Evolutionary conservation across 2,113 vertebrate genomes (phyloP), one percentile per base, ranked within the genome.

Genomic region (Stegastes partitus): DNA sequence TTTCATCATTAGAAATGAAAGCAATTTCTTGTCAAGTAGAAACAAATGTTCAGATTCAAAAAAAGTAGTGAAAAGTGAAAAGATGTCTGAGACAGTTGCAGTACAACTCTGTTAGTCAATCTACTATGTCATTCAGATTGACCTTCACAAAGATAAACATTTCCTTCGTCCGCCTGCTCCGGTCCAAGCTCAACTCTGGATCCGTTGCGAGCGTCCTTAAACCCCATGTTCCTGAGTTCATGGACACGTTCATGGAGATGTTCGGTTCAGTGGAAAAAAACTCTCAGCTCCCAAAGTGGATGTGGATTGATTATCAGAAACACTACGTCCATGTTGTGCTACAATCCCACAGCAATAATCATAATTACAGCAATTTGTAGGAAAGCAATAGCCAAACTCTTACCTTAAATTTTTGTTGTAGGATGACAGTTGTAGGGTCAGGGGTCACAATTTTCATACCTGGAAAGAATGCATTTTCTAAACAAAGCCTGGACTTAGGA

Each of bases 381-480:
- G 51, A 58, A 34, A 22, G 14, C 23, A 51, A 51, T n/a, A 55
- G 12, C 34, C 9, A 12, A 31, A 57, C 16, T 64, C 21, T 61
- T 31, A 25, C 3, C n/a, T 74, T 37, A 37, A 23, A 67, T 81
- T 23, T 37, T 2, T 56, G 12, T 68, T 77, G 50, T n/a, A 26
- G 31, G 59, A 53, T n/a, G 39, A 64, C 45, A 59, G 54, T 26
- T 39, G 1, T n/a, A 21, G 10, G 26, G 69, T 77, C 25, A 68
- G 34, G 37, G 72, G 68, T 82, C 67, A 70, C 21, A 19, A 63
- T 72, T 28, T 82, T 77, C 51, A 66, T 81, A 81, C 67, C 74
- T 82, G 66, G 74, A 74, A 84, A 86, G 70, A 77, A 84, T 84
- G 64, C 56, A 21, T 79, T 87, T 63, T 67, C 69, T 47, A 77